Evolutionary conservation across 2,888 invertebrate genomes (phyloP).

Genomic region (Marasmarcha lunaedactyla): DNA sequence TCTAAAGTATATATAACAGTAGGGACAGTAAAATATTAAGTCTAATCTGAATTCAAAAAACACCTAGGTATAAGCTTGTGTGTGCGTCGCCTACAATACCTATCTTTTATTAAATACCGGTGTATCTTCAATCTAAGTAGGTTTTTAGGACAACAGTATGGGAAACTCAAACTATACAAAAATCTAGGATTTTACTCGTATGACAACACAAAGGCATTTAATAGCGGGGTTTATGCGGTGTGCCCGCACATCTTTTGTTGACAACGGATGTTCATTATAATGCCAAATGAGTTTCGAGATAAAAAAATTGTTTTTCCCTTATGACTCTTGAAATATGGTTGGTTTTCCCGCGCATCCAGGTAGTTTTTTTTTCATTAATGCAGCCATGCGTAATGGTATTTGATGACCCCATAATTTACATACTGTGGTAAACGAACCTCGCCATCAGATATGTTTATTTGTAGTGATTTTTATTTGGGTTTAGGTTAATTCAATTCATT

Average conservation of each 20-base stretch:
- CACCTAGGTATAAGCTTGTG: too few species aligned
- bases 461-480: too few species aligned
- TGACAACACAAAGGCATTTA: constrained; percentile 56
- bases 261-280: constrained; percentile 27
- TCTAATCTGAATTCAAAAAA: too few species aligned
- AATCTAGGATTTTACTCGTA: constrained; percentile 28
- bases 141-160: constrained; percentile 25
- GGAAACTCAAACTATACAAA: constrained; percentile 25
- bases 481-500: too few species aligned
- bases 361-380: not conserved
- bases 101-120: constrained; percentile 1
- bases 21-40: too few species aligned
- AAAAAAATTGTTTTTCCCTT: not conserved
- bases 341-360: not conserved
- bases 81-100: too few species aligned
- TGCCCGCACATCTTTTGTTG: constrained; percentile 30
- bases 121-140: constrained; percentile 14
- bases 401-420: too few species aligned
- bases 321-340: constrained; percentile 2
- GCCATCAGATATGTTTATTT: too few species aligned
- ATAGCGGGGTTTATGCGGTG: constrained; percentile 44
- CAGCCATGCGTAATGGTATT: constrained; percentile 6
- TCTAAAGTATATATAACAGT: too few species aligned
- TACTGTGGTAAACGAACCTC: too few species aligned
- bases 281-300: not conserved